Evolutionary conservation across 53 echinoderm and acorn worm species (phyloP).

Genomic region (Crossaster papposus): DNA sequence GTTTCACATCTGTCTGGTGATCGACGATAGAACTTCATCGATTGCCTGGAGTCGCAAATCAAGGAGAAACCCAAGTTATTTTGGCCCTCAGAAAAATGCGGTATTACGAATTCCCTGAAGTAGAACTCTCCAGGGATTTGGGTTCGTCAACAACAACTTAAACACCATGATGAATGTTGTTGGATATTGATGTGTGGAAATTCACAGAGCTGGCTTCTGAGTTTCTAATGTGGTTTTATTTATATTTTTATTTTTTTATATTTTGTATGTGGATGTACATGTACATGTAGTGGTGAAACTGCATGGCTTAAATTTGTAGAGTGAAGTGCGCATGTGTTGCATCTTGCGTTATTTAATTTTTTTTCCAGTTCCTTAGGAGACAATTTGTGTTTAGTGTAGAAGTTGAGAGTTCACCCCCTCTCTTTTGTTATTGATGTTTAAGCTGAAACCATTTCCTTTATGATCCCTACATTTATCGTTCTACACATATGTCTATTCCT

Average conservation of each 20-base stretch:
- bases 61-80: background rate
- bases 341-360: background rate
- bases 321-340: background rate
- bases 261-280: too few species aligned
- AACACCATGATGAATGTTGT: background rate
- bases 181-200: background rate
- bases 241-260: background rate
- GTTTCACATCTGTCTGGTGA: background rate
- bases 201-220: slow-evolving; percentile 6
- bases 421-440: background rate
- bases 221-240: background rate
- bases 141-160: background rate
- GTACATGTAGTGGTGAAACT: background rate
- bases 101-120: background rate
- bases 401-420: background rate
- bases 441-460: background rate
- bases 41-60: background rate
- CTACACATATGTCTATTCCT: background rate
- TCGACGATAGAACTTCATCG: background rate
- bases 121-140: background rate
- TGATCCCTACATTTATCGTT: background rate
- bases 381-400: background rate
- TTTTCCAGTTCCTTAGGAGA: background rate
- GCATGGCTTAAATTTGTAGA: background rate
- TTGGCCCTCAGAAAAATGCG: background rate